Base-by-base conservation (phyloP, 2,113 vertebrate species). In the Paradoxurus hermaphroditus region DNA sequence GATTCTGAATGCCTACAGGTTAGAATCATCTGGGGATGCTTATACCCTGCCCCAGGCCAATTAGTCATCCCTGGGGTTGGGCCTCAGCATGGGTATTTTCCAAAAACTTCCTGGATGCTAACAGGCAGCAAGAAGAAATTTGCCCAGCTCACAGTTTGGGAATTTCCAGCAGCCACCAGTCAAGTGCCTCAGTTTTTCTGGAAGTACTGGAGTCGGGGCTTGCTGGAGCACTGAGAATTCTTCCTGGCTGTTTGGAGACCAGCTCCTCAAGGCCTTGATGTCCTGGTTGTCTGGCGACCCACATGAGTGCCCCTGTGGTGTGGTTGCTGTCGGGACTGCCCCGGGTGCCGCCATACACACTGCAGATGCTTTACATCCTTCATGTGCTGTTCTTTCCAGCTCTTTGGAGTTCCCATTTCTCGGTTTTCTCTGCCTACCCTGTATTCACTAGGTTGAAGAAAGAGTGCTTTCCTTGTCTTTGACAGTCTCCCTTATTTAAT, bases 281-380 rank as follows among this genome's bases (percentile, higher is more conserved):
- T 7, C 5, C 15, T 23, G 4, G 0, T 56, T 16, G 7, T 83
- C 44, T 44, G 18, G 23, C 46, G 49, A 39, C 23, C 14, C 23
- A 2, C 29, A 7, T 0, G 0, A 10, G 27, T 68, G 23, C n/a
- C 29, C 29, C 2, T 3, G 1, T 62, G 31, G 27, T 7, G 1
- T 2, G 14, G 62, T 27, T 21, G 65, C 27, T 67, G 4, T 75
- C 4, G 39, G 8, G 1, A 39, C 41, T 56, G 31, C 79, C n/a
- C 5, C 1, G 36, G 59, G 12, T 4, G 36, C 16, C 31, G 25
- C 34, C 4, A 1, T 7, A 2, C 34, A 31, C 3, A 3, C 9
- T 7, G 18, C 9, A 7, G 67, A 27, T 19, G 23, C 16, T 25
- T 21, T 0, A 9, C 25, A 23, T 68, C 16, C 36, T 89, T 6